Conservation (phyloP, 2,113 vertebrate genomes). For the Rana temporaria region DNA sequence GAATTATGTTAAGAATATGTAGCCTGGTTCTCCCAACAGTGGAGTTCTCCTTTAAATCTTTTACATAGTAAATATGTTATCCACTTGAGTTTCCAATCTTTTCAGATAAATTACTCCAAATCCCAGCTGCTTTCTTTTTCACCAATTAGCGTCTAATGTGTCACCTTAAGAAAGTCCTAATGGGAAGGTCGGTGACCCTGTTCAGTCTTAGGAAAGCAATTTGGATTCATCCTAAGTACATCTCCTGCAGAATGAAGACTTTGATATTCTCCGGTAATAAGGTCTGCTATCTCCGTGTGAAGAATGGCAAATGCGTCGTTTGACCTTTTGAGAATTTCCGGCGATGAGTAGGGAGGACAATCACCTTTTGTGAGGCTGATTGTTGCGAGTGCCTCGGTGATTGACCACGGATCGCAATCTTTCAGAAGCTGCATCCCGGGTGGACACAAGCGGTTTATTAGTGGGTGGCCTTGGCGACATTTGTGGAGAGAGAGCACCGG, state of each 20-base stretch:
- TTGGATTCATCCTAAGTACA: constrained; percentile 10
- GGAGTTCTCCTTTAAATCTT: not conserved
- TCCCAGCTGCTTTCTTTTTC: not conserved
- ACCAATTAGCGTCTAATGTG: constrained; percentile 23
- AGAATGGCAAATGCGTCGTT: constrained; percentile 30
- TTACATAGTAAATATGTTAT: not conserved
- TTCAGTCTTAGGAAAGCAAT: not conserved
- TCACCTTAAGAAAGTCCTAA: constrained; percentile 4
- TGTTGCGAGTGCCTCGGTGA: constrained; percentile 25
- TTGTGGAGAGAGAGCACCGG: not conserved
- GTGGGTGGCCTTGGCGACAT: not conserved
- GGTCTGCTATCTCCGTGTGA: not conserved
- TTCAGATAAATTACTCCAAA: not conserved
- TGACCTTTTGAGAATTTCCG: constrained; percentile 41
- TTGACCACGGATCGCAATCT: constrained; percentile 28
- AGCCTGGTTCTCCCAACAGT: no score
- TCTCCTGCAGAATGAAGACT: constrained; percentile 29
- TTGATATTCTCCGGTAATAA: constrained; percentile 37
- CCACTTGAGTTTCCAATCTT: not conserved
- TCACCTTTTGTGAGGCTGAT: constrained; percentile 19
- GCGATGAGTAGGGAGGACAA: not conserved
- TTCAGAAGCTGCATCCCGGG: not conserved
- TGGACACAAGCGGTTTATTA: not conserved
- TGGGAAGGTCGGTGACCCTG: not conserved
- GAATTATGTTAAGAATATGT: no score